A percentile compares a stretch with the other conserved stretches of the same genome.
Conservation (phyloP, 2,888 invertebrate species). For the Caenorhabditis becei region DNA sequence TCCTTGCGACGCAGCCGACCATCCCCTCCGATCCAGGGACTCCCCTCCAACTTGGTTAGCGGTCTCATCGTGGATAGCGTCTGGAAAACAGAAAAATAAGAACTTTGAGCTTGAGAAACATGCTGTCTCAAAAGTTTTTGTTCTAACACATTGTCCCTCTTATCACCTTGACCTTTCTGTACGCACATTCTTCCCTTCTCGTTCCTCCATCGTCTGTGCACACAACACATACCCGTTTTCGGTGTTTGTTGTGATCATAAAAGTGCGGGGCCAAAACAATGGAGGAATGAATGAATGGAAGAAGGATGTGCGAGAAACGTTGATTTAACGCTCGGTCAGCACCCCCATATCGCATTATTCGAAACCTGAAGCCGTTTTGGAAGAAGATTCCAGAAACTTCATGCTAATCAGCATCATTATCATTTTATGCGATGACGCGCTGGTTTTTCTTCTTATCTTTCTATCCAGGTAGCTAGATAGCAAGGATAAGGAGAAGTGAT, state of each 20-base stretch:
- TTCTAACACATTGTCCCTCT: neutral
- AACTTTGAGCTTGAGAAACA: too few species aligned
- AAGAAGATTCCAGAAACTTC: slow-evolving; percentile 22
- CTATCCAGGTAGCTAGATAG: neutral
- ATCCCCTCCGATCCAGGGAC: slow-evolving; percentile 62
- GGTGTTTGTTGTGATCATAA: slow-evolving; percentile 46
- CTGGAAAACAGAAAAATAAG: slow-evolving; percentile 43
- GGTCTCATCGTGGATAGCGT: slow-evolving; percentile 63
- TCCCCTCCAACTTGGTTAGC: slow-evolving; percentile 39
- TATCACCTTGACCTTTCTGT: slow-evolving; percentile 16
- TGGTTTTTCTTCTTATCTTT: too few species aligned
- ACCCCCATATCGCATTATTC: slow-evolving; percentile 51
- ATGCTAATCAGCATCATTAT: neutral
- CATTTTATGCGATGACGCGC: neutral
- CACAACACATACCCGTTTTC: slow-evolving; percentile 40
- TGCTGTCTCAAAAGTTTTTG: neutral
- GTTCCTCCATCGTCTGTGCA: slow-evolving; percentile 21
- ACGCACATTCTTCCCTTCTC: neutral
- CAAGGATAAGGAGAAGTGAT: too few species aligned
- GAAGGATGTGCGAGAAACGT: slow-evolving; percentile 37
- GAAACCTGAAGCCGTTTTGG: slow-evolving; percentile 48
- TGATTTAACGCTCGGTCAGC: slow-evolving; percentile 33
- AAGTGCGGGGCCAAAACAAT: slow-evolving; percentile 51
- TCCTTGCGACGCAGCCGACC: slow-evolving; percentile 44
- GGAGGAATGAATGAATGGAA: slow-evolving; percentile 25